phyloP scores from a whole-genome alignment of 2,113 vertebrate genomes.

The Sterrhoptilus dennistouni region DNA sequence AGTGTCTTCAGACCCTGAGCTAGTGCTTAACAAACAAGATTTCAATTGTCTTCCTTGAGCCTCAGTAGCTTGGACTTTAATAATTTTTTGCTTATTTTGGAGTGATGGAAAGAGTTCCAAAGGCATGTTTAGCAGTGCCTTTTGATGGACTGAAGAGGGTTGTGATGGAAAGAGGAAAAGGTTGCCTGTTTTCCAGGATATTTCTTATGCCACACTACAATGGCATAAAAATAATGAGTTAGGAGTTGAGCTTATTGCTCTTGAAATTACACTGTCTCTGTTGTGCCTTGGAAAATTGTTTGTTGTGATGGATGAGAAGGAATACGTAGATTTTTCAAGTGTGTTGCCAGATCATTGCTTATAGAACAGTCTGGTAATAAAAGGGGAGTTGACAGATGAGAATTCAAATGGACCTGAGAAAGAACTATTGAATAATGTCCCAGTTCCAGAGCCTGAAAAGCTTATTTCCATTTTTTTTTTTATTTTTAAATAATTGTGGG shows the following conservation, averaged over 20 bases:
- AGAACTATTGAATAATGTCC: not conserved
- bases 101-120: not conserved
- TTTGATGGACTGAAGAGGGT: not conserved
- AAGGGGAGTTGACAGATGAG: slow-evolving; percentile 38
- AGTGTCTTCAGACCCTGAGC: not conserved
- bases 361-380: slow-evolving; percentile 57
- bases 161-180: not conserved
- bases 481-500: not conserved
- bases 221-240: slow-evolving; percentile 40
- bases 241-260: slow-evolving; percentile 36
- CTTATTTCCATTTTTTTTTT: not conserved
- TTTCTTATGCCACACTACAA: not conserved
- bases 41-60: not conserved
- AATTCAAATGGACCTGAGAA: slow-evolving; percentile 40
- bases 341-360: slow-evolving; percentile 48
- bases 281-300: slow-evolving; percentile 38
- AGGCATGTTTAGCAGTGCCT: not conserved
- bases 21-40: not conserved
- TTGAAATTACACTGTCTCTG: slow-evolving; percentile 51
- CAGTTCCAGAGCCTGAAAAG: not conserved
- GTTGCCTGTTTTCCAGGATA: not conserved
- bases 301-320: slow-evolving; percentile 48
- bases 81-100: not conserved
- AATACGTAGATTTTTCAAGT: slow-evolving; percentile 48
- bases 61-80: not conserved